Evolutionary conservation across 2,888 invertebrate species (phyloP).

Genomic region (Nymphalis c-album): DNA sequence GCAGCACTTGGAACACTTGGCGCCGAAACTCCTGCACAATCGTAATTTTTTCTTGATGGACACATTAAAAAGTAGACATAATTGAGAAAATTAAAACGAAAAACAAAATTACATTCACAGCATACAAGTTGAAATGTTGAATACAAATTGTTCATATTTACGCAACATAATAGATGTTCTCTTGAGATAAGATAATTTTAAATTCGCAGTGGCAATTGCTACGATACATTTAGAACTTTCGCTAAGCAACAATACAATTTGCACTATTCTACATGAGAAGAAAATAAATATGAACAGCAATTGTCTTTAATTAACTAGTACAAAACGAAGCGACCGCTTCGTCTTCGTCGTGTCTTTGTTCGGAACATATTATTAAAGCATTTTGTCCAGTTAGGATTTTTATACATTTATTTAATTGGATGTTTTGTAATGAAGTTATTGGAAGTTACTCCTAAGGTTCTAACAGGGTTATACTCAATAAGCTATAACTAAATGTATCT

Average conservation of each 20-base stretch:
- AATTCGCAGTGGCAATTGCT: conserved; percentile 22
- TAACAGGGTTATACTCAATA: too few relatives aligned
- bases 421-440: too few relatives aligned
- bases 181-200: conserved; percentile 23
- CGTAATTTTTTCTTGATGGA: conserved; percentile 7
- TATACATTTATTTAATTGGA: too few relatives aligned
- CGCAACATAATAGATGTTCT: conserved; percentile 30
- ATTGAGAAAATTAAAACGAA: neutral
- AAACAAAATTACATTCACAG: neutral
- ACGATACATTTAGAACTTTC: conserved; percentile 32
- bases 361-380: too few relatives aligned
- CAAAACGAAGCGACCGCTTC: too few relatives aligned
- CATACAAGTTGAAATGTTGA: neutral
- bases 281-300: conserved; percentile 4
- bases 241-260: conserved; percentile 34
- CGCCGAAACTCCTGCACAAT: conserved; percentile 92
- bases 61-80: conserved; percentile 13
- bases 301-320: too few relatives aligned
- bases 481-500: too few relatives aligned
- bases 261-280: conserved; percentile 14
- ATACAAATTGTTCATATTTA: conserved; percentile 16
- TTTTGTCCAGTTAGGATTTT: too few relatives aligned
- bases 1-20: conserved; percentile 97
- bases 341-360: too few relatives aligned
- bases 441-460: too few relatives aligned